Evolutionary conservation across 2,888 invertebrate species (phyloP).

Genomic region (Hartigia nigra): DNA sequence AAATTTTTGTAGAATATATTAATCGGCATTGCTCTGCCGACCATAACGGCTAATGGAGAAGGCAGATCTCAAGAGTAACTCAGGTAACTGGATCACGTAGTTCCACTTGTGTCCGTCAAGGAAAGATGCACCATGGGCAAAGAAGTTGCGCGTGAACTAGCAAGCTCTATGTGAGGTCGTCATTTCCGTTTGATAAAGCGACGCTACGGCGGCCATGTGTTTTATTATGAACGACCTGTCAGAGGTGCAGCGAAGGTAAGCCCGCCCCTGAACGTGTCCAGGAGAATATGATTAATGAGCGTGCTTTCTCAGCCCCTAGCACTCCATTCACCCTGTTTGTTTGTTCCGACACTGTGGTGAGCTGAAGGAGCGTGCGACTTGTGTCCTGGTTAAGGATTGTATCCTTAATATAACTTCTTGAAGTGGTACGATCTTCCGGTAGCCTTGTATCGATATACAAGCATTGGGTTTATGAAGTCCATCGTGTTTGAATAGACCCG

Average conservation of each 20-base stretch:
- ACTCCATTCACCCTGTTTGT: constrained; percentile 37
- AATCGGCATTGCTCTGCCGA: neutral
- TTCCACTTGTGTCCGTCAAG: constrained; percentile 1
- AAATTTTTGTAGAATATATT: neutral
- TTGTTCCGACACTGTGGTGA: constrained; percentile 24
- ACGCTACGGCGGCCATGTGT: constrained; percentile 49
- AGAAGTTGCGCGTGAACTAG: neutral
- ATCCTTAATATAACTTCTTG: neutral
- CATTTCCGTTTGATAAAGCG: constrained; percentile 20
- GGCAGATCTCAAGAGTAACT: neutral
- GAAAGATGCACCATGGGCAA: neutral
- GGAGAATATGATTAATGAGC: constrained; percentile 37
- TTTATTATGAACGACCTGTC: constrained; percentile 63
- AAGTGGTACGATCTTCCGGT: neutral
- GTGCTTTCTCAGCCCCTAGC: constrained; percentile 27
- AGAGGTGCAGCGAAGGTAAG: constrained; percentile 35
- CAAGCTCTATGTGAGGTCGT: constrained; percentile 8
- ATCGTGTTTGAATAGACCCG: neutral
- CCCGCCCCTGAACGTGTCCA: constrained; percentile 29
- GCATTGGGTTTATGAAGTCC: neutral
- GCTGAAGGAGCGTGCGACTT: neutral
- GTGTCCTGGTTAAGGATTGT: neutral
- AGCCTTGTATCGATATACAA: neutral
- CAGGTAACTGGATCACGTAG: neutral
- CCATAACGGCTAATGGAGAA: neutral